These are phyloP conservation scores for Apoda limacodes DNA, from an alignment of 2,888 invertebrate species.

Conservation along the genomic window DNA sequence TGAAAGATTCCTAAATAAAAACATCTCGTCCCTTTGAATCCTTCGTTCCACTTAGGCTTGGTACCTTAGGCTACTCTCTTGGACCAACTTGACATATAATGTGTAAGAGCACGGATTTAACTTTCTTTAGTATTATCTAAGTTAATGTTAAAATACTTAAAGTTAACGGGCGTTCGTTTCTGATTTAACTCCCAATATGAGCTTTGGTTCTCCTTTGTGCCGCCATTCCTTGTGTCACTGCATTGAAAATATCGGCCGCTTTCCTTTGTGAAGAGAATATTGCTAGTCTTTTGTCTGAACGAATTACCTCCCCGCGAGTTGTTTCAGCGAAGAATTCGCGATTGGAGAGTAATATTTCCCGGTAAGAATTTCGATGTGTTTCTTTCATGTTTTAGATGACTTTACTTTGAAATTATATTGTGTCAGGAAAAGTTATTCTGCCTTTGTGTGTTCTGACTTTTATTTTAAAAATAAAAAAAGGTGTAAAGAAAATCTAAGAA, in stretches of 20 bases:
- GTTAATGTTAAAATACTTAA: too few relatives aligned
- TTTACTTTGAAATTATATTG: slow-evolving; percentile 61
- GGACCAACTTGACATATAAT: too few relatives aligned
- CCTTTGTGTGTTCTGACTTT: too few relatives aligned
- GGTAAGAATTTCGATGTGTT: slow-evolving; percentile 67
- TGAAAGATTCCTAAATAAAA: too few relatives aligned
- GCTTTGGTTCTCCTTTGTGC: slow-evolving; percentile 65
- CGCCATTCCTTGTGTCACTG: slow-evolving; percentile 68
- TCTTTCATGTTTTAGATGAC: slow-evolving; percentile 63
- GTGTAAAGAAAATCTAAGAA: too few relatives aligned
- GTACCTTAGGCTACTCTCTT: too few relatives aligned
- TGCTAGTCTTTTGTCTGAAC: slow-evolving; percentile 68
- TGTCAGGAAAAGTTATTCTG: slow-evolving; percentile 43
- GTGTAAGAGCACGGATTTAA: too few relatives aligned
- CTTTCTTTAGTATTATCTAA: too few relatives aligned
- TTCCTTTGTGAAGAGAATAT: slow-evolving; percentile 67
- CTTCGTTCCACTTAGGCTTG: too few relatives aligned
- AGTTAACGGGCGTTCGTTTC: slow-evolving; percentile 19
- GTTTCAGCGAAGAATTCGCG: slow-evolving; percentile 64
- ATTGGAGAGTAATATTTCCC: slow-evolving; percentile 69
- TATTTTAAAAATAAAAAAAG: too few relatives aligned
- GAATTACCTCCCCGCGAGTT: slow-evolving; percentile 65
- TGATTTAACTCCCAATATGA: slow-evolving; percentile 60
- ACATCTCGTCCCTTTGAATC: too few relatives aligned
- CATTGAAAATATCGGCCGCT: slow-evolving; percentile 68